Conservation (phyloP, 2,113 vertebrate genomes). For the Dolichotis patagonum region DNA sequence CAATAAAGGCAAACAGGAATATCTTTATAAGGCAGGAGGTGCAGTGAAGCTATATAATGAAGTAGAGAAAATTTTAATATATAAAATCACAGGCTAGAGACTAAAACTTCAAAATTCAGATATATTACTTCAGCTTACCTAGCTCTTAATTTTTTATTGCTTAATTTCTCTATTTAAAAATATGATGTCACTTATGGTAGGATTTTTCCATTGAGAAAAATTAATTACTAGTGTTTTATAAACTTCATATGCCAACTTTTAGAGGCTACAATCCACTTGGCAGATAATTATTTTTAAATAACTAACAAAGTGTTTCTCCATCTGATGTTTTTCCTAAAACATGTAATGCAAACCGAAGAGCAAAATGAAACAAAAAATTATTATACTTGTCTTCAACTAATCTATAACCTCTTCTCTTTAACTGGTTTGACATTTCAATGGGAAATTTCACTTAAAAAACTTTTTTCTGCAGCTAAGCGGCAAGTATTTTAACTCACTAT, state of each 20-base stretch:
- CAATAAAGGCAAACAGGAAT: not conserved
- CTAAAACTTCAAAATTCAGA: not conserved
- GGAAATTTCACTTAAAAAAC: not conserved
- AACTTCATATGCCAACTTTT: not conserved
- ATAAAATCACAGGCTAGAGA: not conserved
- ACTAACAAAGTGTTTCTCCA: constrained; percentile 1
- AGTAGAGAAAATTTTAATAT: not conserved
- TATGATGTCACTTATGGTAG: not conserved
- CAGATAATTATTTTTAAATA: constrained; percentile 40
- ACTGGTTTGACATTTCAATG: not conserved
- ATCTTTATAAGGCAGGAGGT: not conserved
- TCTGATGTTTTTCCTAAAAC: constrained; percentile 15
- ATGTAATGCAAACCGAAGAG: not conserved
- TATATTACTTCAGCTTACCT: not conserved
- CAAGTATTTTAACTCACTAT: not conserved
- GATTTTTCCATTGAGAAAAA: not conserved
- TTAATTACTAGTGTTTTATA: constrained; percentile 8
- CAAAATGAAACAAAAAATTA: not conserved
- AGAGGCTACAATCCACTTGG: not conserved
- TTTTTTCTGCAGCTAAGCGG: not conserved
- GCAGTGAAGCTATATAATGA: not conserved
- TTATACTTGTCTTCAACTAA: not conserved
- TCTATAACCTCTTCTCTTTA: not conserved
- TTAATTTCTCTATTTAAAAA: constrained; percentile 28
- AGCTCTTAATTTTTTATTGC: not conserved